A percentile compares a stretch with the other conserved stretches of the same genome.
Evolutionary conservation across 2,888 invertebrate genomes (phyloP).

Genomic region (Ochlodes sylvanus): DNA sequence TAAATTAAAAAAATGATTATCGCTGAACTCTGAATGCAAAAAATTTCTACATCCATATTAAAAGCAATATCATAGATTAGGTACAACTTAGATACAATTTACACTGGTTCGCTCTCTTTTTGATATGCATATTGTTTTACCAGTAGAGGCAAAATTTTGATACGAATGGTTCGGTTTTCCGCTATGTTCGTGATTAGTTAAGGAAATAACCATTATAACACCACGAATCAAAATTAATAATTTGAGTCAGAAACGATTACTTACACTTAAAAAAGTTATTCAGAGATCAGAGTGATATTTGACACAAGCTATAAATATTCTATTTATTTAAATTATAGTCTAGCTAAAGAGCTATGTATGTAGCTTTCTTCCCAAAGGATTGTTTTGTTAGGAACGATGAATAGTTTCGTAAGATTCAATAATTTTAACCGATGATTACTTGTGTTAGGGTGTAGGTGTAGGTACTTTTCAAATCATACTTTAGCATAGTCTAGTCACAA

Average conservation of each 20-base stretch:
- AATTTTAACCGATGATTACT: conserved; percentile 45
- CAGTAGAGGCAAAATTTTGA: conserved; percentile 25
- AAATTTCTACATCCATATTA: background rate
- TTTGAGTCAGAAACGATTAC: conserved; percentile 23
- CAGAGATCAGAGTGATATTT: conserved; percentile 2
- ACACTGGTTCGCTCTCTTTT: conserved; percentile 35
- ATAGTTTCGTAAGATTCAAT: conserved; percentile 62
- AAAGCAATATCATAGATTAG: background rate
- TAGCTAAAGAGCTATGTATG: conserved; percentile 12
- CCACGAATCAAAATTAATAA: background rate
- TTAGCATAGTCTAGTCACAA: conserved; percentile 69
- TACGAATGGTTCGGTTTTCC: conserved; percentile 21
- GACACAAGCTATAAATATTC: conserved; percentile 25
- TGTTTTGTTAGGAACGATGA: conserved; percentile 37
- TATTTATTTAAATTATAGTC: conserved; percentile 28
- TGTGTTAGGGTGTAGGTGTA: conserved; percentile 16
- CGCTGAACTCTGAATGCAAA: background rate
- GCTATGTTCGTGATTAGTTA: conserved; percentile 8
- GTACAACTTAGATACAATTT: conserved; percentile 13
- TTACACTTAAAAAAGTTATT: conserved; percentile 8
- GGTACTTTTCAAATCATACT: conserved; percentile 59
- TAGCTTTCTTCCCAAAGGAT: conserved; percentile 31
- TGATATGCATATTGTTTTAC: conserved; percentile 30
- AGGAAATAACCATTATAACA: conserved; percentile 2
- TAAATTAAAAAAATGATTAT: background rate